Base-by-base conservation (phyloP, 1,140 invertebrate genomes). In the Dicyema japonicum region DNA sequence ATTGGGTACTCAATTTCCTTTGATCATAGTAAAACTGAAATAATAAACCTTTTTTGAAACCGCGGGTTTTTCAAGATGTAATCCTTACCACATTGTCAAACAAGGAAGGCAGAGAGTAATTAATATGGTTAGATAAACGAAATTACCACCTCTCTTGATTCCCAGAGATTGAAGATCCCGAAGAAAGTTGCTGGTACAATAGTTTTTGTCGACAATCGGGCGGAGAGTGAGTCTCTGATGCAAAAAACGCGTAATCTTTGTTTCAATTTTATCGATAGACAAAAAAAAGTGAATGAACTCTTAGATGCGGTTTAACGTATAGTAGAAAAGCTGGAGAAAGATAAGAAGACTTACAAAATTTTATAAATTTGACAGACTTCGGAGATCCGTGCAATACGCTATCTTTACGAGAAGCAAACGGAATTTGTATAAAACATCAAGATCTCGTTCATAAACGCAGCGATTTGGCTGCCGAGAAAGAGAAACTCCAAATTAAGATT, bases 81-180 rank as follows among this genome's bases (percentile, higher is more conserved):
- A 97, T 61, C 88, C 88, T 3, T 99, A 99, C 44, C 97, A 94
- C 40, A 97, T 97, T 50, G 88, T 97, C 0, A 97, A 97, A 54
- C 88, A 97, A 49, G 88, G n/a, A n/a, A n/a, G n/a, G n/a, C n/a
- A n/a, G n/a, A n/a, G n/a, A n/a, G n/a, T n/a, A n/a, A n/a, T n/a
- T n/a, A n/a, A n/a, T n/a, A n/a, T n/a, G n/a, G 85, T 60, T 90
- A 85, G 66, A 92, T 97, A 34, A 92, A 90, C 53, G 80, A 94
- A 64, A 85, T 97, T 71, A 85, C 88, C 13, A 88, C 85, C 18
- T 80, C 85, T n/a, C 75, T 82, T 3, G 88, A 94, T 56, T 74
- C 76, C 0, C 75, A 92, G 38, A 62, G 88, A 35, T 49, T 97
- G 25, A 90, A 94, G 50, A 55, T 94, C 49, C 49, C 94, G 2